Conservation (phyloP, 2,113 vertebrate species). For the Equus quagga region DNA sequence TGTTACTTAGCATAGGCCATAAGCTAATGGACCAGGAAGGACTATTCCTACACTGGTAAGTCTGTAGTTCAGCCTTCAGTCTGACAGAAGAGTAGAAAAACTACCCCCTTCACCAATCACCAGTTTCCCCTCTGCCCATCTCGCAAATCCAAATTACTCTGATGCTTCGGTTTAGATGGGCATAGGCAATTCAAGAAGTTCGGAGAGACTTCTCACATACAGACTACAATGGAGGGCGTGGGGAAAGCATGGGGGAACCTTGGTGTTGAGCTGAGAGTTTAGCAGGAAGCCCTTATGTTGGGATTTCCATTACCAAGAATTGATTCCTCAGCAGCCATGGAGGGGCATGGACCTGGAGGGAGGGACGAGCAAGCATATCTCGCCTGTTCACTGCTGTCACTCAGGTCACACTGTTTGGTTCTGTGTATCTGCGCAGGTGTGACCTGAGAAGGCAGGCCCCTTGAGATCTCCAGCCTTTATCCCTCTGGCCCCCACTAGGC, state of each 20-base stretch:
- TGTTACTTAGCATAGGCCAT: not conserved
- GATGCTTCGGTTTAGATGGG: not conserved
- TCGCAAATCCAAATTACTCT: not conserved
- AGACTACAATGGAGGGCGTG: not conserved
- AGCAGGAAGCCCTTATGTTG: not conserved
- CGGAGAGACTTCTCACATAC: not conserved
- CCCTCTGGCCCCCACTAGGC: not conserved
- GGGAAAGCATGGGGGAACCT: not conserved
- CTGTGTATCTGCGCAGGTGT: not conserved
- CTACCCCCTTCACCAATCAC: not conserved
- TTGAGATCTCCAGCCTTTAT: not conserved
- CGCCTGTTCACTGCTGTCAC: not conserved
- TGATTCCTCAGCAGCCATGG: not conserved
- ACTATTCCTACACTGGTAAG: not conserved
- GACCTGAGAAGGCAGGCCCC: not conserved
- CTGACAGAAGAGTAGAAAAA: not conserved
- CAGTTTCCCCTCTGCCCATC: not conserved
- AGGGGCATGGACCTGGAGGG: not conserved
- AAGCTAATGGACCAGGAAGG: constrained; percentile 57
- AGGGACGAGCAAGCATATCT: not conserved
- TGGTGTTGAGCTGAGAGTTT: no score
- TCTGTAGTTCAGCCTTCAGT: not conserved
- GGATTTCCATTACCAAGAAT: not conserved
- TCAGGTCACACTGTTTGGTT: not conserved
- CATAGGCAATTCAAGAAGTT: not conserved